Evolutionary conservation across 2,113 vertebrate species (phyloP).

Genomic region (Bubo bubo): DNA sequence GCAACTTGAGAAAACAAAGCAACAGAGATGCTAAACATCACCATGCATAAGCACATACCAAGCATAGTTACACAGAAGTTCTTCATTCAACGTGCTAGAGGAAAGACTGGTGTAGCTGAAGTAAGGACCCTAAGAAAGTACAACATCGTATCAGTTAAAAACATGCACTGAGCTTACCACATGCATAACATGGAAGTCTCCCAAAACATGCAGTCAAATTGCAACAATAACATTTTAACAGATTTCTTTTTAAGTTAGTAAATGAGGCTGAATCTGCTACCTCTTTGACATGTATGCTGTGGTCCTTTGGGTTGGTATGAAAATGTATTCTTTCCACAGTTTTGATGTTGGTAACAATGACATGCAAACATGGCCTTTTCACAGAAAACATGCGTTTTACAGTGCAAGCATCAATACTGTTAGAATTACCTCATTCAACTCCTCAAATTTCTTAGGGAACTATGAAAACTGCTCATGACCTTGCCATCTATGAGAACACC

Average conservation of each 20-base stretch:
- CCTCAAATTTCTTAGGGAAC: background rate
- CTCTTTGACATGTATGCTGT: background rate
- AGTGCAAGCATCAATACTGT: background rate
- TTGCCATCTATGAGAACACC: background rate
- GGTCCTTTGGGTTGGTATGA: background rate
- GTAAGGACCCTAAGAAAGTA: conserved; percentile 71
- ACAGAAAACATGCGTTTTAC: background rate
- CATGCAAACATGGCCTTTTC: background rate
- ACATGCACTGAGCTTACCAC: conserved; percentile 68
- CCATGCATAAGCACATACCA: conserved; percentile 72
- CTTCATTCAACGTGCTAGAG: conserved; percentile 70
- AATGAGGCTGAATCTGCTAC: background rate
- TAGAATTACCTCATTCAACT: background rate
- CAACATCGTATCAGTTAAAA: conserved; percentile 62
- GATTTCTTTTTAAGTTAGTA: background rate
- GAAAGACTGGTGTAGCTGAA: conserved; percentile 70
- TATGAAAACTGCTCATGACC: background rate
- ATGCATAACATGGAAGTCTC: conserved; percentile 14
- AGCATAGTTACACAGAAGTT: conserved; percentile 65
- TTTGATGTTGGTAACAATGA: background rate
- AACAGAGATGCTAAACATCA: background rate
- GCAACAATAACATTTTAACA: background rate
- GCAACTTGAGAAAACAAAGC: conserved; percentile 31
- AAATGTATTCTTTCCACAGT: background rate
- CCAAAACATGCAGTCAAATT: background rate